Conservation (phyloP, 2,113 vertebrate genomes). For the Odocoileus hemionus region DNA sequence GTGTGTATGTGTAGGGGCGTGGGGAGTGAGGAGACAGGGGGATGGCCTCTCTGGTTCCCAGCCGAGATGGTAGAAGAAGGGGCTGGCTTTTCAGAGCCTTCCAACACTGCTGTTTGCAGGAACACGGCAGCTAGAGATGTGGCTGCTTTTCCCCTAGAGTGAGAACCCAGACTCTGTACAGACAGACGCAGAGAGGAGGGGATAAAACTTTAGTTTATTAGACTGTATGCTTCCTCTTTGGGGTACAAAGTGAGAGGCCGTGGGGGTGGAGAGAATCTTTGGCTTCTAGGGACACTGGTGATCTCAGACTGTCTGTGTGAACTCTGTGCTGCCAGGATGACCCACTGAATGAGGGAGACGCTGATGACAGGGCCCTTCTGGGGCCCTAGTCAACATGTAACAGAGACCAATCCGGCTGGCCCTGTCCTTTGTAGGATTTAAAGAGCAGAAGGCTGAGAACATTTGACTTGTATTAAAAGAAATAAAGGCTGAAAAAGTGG, state of each 20-base stretch:
- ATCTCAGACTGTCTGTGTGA: background rate
- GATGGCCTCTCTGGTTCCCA: background rate
- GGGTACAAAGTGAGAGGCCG: background rate
- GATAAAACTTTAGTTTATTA: slow-evolving; percentile 53
- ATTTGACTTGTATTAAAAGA: background rate
- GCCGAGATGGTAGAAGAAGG: background rate
- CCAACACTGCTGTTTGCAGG: background rate
- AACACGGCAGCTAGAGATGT: background rate
- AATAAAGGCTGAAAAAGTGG: background rate
- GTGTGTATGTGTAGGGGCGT: background rate
- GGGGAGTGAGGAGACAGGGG: background rate
- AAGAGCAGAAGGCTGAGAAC: background rate
- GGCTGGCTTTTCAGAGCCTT: background rate
- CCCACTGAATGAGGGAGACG: background rate
- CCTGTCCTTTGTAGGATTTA: background rate
- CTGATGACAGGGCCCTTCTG: background rate
- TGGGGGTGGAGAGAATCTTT: background rate
- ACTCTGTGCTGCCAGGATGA: background rate
- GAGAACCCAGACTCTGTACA: background rate
- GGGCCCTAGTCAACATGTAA: background rate
- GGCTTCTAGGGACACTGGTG: background rate
- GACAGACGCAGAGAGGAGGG: background rate
- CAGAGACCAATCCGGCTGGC: background rate
- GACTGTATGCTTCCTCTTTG: background rate
- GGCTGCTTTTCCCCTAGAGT: background rate